These are phyloP conservation scores for Gryllus bimaculatus DNA, from an alignment of 1,140 invertebrate genomes.

Conservation along the genomic window DNA sequence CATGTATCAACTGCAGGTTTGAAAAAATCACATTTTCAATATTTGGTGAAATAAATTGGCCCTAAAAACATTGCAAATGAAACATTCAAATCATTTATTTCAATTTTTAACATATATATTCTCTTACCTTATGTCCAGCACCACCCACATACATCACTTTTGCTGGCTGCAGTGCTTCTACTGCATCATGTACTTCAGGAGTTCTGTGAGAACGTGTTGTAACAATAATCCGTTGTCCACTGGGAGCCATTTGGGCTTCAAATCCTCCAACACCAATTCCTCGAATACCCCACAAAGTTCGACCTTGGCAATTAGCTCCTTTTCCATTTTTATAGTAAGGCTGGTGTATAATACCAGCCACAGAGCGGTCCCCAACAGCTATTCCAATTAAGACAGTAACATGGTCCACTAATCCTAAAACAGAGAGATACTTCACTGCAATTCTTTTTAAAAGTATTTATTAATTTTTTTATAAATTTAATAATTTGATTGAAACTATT, in stretches of 20 bases:
- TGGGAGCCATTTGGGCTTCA: constrained; percentile 43
- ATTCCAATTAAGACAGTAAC: constrained; percentile 97
- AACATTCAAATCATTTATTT: neutral
- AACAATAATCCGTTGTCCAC: constrained; percentile 67
- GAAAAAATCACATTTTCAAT: too few relatives aligned
- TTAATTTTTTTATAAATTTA: too few relatives aligned
- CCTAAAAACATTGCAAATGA: neutral
- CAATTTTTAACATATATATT: neutral
- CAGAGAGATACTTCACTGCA: constrained; percentile 22
- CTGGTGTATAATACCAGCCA: constrained; percentile 95
- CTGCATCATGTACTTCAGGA: constrained; percentile 64
- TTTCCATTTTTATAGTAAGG: constrained; percentile 75
- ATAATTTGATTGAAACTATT: too few relatives aligned
- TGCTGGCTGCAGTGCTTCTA: constrained; percentile 74
- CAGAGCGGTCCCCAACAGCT: constrained; percentile 72
- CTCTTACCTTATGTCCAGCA: constrained; percentile 84
- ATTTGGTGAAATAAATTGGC: too few relatives aligned
- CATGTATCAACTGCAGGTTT: too few relatives aligned
- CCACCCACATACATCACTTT: constrained; percentile 87
- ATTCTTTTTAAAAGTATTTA: too few relatives aligned
- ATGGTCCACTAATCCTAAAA: constrained; percentile 81
- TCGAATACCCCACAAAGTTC: constrained; percentile 91
- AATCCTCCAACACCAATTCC: constrained; percentile 86
- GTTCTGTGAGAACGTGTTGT: constrained; percentile 92
- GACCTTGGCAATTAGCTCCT: constrained; percentile 55